Conservation (phyloP, 2,797 vertebrate species). For the Microctenopoma lineatum region DNA sequence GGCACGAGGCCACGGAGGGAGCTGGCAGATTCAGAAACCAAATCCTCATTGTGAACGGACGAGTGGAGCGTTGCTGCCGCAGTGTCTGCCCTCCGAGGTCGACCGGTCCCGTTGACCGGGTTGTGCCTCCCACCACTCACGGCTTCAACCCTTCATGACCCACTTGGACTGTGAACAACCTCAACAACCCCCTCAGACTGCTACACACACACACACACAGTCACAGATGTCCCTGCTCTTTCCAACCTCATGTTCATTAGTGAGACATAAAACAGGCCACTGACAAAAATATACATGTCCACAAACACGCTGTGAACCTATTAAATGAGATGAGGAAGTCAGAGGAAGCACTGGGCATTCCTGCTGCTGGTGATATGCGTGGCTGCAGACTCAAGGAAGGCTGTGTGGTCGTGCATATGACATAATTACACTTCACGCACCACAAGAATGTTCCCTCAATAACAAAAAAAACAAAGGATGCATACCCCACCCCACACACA, state of each 20-base stretch:
- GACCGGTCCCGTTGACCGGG: too few species aligned
- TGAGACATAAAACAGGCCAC: slow-evolving; percentile 34
- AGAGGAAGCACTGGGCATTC: slow-evolving; percentile 46
- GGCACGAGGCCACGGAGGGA: neutral
- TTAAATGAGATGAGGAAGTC: slow-evolving; percentile 7
- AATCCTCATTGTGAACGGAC: slow-evolving; percentile 52
- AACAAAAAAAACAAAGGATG: slow-evolving; percentile 34
- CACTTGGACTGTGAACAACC: slow-evolving; percentile 19
- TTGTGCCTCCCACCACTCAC: too few species aligned
- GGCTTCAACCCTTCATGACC: slow-evolving; percentile 21
- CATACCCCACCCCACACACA: slow-evolving; percentile 43
- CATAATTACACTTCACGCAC: slow-evolving; percentile 69
- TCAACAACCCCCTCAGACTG: neutral
- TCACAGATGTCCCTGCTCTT: slow-evolving; percentile 30
- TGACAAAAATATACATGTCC: slow-evolving; percentile 3
- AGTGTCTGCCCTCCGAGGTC: slow-evolving; percentile 37
- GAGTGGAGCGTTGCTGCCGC: slow-evolving; percentile 43
- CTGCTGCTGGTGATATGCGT: slow-evolving; percentile 35
- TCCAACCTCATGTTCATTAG: slow-evolving; percentile 35
- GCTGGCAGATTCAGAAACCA: slow-evolving; percentile 56
- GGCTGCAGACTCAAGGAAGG: slow-evolving; percentile 40
- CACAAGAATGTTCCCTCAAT: slow-evolving; percentile 69
- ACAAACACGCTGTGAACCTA: slow-evolving; percentile 18
- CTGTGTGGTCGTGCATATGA: slow-evolving; percentile 48
- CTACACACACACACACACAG: neutral